Conservation (phyloP, 2,113 vertebrate genomes). For the Chrysemys picta region DNA sequence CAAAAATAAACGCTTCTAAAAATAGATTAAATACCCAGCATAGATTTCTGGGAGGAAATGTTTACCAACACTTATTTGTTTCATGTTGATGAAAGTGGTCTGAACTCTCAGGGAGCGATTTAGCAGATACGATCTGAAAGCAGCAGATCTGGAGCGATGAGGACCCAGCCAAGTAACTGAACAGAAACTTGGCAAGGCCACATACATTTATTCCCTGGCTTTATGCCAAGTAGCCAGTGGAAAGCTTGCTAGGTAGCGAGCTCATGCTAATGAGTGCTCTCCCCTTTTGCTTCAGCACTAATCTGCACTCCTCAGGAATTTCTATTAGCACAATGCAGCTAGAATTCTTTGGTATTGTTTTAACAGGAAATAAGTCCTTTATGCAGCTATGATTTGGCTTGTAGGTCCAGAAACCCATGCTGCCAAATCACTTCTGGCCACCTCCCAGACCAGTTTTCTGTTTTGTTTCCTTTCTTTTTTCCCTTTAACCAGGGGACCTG, state of each 20-base stretch:
- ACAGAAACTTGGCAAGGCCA: background rate
- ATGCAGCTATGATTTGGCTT: constrained; percentile 53
- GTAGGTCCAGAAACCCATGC: background rate
- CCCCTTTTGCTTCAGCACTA: constrained; percentile 45
- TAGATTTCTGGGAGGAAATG: background rate
- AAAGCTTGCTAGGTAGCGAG: constrained; percentile 11
- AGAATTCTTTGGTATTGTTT: background rate
- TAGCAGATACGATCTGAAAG: background rate
- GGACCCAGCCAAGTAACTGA: rapidly evolving
- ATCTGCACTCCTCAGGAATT: constrained; percentile 40
- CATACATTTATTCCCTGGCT: background rate
- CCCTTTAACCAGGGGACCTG: constrained; percentile 53
- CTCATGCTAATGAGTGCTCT: constrained; percentile 45
- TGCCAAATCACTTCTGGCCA: constrained; percentile 67
- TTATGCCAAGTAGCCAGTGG: constrained; percentile 5
- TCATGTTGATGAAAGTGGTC: background rate
- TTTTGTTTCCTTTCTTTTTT: constrained; percentile 47
- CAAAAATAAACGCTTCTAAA: background rate
- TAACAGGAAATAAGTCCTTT: constrained; percentile 41
- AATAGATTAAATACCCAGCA: background rate
- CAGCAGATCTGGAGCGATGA: background rate
- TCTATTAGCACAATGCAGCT: constrained; percentile 30
- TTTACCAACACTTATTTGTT: background rate
- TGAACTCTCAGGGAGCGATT: background rate
- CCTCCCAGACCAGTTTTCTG: constrained; percentile 51